A percentile compares a stretch with the other conserved stretches of the same genome.
These are phyloP conservation scores for Ornithoptera priamus DNA, from an alignment of 2,888 invertebrate species.

Conservation along the genomic window DNA sequence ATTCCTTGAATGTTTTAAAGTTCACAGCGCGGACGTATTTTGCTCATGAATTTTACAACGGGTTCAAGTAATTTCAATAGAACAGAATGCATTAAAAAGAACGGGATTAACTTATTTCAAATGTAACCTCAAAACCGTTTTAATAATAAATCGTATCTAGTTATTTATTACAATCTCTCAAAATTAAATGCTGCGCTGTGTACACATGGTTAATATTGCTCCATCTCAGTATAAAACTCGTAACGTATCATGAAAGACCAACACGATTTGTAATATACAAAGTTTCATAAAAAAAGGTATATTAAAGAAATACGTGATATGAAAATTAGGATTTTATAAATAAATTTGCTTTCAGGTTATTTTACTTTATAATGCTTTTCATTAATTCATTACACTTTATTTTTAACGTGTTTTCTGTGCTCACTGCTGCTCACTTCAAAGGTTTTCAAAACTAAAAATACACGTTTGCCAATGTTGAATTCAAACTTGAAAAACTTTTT, in stretches of 20 bases:
- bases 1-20: constrained; percentile 53
- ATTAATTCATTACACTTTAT: not conserved
- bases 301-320: too few relatives aligned
- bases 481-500: not conserved
- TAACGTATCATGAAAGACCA: too few relatives aligned
- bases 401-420: not conserved
- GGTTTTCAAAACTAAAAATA: not conserved
- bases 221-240: too few relatives aligned
- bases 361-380: too few relatives aligned
- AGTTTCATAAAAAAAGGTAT: too few relatives aligned
- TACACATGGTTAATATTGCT: too few relatives aligned
- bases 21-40: constrained; percentile 42
- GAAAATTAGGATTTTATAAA: too few relatives aligned
- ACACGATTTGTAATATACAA: too few relatives aligned
- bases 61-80: constrained; percentile 17
- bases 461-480: not conserved
- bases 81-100: constrained; percentile 12
- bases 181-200: too few relatives aligned
- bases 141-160: not conserved
- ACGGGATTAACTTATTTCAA: not conserved
- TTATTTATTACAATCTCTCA: too few relatives aligned
- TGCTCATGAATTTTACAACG: constrained; percentile 29
- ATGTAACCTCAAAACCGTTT: not conserved
- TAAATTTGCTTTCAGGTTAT: too few relatives aligned
- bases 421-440: not conserved